These are phyloP conservation scores for Drepanosiphum platanoidis DNA, from an alignment of 2,888 invertebrate genomes.

Conservation along the genomic window DNA sequence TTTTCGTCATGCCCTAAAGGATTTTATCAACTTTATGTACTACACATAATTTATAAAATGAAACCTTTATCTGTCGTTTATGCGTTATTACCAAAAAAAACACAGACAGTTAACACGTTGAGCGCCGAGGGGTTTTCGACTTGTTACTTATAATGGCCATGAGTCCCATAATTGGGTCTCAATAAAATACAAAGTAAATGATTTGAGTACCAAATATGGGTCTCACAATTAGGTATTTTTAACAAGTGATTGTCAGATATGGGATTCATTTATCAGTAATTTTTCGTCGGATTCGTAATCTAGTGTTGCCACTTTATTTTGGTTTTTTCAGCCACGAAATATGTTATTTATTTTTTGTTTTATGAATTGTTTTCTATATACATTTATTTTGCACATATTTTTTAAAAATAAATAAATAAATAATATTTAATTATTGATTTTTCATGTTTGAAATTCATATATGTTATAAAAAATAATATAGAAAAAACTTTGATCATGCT, in stretches of 20 bases:
- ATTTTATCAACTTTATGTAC: too few species aligned
- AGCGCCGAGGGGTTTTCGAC: conserved; percentile 28
- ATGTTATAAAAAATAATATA: not conserved
- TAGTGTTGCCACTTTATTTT: conserved; percentile 15
- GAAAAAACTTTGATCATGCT: not conserved
- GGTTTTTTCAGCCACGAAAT: conserved; percentile 4
- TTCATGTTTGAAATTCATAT: not conserved
- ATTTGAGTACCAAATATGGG: conserved; percentile 20
- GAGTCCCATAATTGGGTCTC: conserved; percentile 26
- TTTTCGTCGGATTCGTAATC: not conserved
- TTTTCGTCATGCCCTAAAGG: too few species aligned
- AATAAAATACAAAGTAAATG: conserved; percentile 6
- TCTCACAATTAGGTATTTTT: conserved; percentile 21
- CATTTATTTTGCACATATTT: not conserved
- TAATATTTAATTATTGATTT: conserved; percentile 5
- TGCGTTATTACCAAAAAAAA: too few species aligned
- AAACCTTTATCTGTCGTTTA: too few species aligned
- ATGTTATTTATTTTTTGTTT: conserved; percentile 2
- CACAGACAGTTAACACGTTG: conserved; percentile 13
- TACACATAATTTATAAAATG: too few species aligned
- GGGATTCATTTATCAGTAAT: not conserved
- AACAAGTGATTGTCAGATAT: conserved; percentile 15
- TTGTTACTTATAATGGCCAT: conserved; percentile 17
- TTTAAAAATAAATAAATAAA: not conserved
- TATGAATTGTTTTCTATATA: not conserved